Base-by-base conservation (phyloP, 2,888 invertebrate genomes). In the Athetis lepigone region DNA sequence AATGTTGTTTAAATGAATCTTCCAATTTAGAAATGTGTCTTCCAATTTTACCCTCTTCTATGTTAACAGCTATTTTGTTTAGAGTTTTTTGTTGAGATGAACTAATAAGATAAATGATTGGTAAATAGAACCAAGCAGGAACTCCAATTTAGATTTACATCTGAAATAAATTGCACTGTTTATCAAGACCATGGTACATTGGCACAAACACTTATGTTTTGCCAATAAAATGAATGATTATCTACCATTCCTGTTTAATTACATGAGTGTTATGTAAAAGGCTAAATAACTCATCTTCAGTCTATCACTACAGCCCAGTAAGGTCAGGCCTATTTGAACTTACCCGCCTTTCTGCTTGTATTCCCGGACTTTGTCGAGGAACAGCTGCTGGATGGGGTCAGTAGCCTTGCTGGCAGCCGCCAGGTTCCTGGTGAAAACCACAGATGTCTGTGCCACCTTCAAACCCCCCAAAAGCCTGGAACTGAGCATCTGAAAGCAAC, bases 331-430 rank as follows among this genome's bases (percentile, higher is more conserved):
- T 21, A 63, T 57, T 36, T 4, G 42, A 80, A 96, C 97, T 95
- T 96, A 98, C 98, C 96, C 92, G 95, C 97, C 97, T 90, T 98
- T 98, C 81, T 97, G 95, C 87, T 96, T 97, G 95, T 98, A 99
- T 93, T 99, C 98, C 72, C 97, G 96, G 78, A 99, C 96, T 96
- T 99, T 99, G 79, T 99, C 98, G 39, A 99, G 89, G 91, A 99
- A 99, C 52, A 99, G 93, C 90, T 99, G 97, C 90, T 99, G 99
- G 85, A 99, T 98, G 4, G 99, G 99, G 89, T 99, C 99, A 2
- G 95, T 92, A 2, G 96, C 97, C 88, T 97, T 97, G 43, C 97
- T 97, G 51, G 96, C 90, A 47, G 98, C 95, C 59, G 97, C 98
- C 83, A 98, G 92, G 89, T 97, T 98, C 64, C 98, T 96, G 56